phyloP scores from a whole-genome alignment of 2,113 vertebrate species.

The Cryptomyrus ogoouensis region DNA sequence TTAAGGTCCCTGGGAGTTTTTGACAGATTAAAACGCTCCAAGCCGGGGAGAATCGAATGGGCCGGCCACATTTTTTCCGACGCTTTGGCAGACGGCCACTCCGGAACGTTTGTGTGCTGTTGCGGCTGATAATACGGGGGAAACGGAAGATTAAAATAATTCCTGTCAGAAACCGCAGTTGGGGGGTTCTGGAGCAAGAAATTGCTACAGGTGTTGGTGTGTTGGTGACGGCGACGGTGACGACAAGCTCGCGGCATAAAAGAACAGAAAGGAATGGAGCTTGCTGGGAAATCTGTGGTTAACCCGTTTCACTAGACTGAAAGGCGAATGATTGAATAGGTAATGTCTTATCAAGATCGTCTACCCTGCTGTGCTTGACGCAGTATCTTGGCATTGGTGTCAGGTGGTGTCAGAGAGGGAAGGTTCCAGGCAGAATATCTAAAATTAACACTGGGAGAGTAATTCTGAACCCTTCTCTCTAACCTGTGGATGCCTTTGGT shows the following conservation, averaged over 20 bases:
- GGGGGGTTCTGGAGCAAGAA: not conserved
- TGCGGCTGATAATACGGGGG: not conserved
- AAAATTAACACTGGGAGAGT: not conserved
- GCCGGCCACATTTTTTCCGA: not conserved
- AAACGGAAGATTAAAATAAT: not conserved
- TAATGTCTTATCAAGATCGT: conserved; percentile 2
- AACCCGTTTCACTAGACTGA: not conserved
- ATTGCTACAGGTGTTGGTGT: not conserved
- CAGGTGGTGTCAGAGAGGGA: not conserved
- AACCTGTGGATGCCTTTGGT: not conserved
- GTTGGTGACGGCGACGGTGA: not conserved
- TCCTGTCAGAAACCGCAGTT: not conserved
- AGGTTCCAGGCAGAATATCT: not conserved
- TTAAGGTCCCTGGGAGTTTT: not conserved
- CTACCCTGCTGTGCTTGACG: not conserved
- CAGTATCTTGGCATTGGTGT: not conserved
- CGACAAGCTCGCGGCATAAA: not conserved
- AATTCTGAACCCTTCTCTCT: not conserved
- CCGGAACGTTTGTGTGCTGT: not conserved
- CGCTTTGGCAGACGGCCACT: not conserved
- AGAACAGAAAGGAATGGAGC: not conserved
- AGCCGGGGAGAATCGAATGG: not conserved
- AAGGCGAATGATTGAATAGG: not conserved
- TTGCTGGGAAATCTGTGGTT: not conserved
- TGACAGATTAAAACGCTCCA: not conserved